Conservation (phyloP, 1,140 invertebrate genomes). For the Microvelia longipes region DNA sequence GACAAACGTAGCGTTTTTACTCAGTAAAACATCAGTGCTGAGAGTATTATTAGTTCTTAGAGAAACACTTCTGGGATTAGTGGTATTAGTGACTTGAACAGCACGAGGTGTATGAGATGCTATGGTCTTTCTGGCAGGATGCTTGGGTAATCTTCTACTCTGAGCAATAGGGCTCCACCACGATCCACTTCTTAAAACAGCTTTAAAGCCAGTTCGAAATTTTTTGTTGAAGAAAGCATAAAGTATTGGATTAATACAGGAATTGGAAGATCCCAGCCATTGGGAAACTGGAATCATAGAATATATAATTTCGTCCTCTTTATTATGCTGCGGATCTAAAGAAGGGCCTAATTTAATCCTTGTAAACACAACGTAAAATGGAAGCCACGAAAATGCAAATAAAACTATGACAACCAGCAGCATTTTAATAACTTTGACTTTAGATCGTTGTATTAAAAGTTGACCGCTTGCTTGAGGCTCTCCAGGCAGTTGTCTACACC, state of each 20-base stretch:
- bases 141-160: not conserved
- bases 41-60: not conserved
- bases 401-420: slow-evolving; percentile 42
- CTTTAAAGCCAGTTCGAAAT: slow-evolving; percentile 33
- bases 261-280: slow-evolving; percentile 43
- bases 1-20: not conserved
- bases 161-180: not conserved
- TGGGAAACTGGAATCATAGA: slow-evolving; percentile 41
- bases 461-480: slow-evolving; percentile 22
- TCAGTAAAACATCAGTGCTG: not conserved
- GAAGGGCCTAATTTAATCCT: slow-evolving; percentile 31
- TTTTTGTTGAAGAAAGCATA: slow-evolving; percentile 51
- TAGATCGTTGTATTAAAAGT: slow-evolving; percentile 21
- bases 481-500: slow-evolving; percentile 26
- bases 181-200: not conserved
- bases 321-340: slow-evolving; percentile 11
- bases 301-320: slow-evolving; percentile 29
- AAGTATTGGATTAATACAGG: slow-evolving; percentile 37
- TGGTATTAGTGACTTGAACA: not conserved
- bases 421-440: slow-evolving; percentile 43
- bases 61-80: not conserved
- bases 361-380: slow-evolving; percentile 40
- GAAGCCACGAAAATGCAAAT: slow-evolving; percentile 48
- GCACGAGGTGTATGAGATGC: not conserved
- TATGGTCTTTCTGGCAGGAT: not conserved